Evolutionary conservation across 2,888 invertebrate species (phyloP), one percentile per base, ranked within the genome.

Genomic region (Apoda limacodes): DNA sequence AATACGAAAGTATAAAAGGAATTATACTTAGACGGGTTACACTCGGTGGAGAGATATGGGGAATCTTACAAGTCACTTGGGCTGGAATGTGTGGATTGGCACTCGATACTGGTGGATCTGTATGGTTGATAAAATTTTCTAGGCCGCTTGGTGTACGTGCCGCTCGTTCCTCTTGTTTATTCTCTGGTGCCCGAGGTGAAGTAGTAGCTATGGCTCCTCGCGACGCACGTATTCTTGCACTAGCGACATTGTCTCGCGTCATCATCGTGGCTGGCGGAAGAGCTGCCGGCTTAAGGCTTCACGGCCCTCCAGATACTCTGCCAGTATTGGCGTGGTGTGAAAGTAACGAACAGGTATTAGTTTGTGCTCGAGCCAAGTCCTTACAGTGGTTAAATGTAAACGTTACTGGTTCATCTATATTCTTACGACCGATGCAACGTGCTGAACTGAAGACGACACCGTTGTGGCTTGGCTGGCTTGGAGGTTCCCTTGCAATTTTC

Each of bases 141-240:
- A 83, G 95, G 34, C 88, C 92, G 7, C 83, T 97, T 46, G 96
- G 95, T 9, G 90, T 95, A 20, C 83, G 96, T 23, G 90, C 92
- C 1, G 93, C 93, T 62, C 90, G 93, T 38, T 92, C 95, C 1
- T 90, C 93, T 30, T 98, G 98, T 62, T 80, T 99, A 9, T 99
- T 99, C 69, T 97, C 98, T 19, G 98, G 98, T 17, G 95, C 96
- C 31, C 87, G 96, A 32, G 99, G 99, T 0, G 99, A 99, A 83
- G 80, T 80, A 1, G 74, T 80, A 1, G 65, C 75, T 1, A 76
- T 78, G 80, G 50, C 64, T 0, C 71, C 80, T 3, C 59, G 69
- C 2, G 75, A 78, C 37, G 72, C 76, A 2, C 63, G 78, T 4
- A 84, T 98, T 34, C 85, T 98, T 31, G 98, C 98, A 1, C 85